Evolutionary conservation across 2,113 vertebrate species (phyloP), one percentile per base, ranked within the genome.

Genomic region (Eurystomus gularis): DNA sequence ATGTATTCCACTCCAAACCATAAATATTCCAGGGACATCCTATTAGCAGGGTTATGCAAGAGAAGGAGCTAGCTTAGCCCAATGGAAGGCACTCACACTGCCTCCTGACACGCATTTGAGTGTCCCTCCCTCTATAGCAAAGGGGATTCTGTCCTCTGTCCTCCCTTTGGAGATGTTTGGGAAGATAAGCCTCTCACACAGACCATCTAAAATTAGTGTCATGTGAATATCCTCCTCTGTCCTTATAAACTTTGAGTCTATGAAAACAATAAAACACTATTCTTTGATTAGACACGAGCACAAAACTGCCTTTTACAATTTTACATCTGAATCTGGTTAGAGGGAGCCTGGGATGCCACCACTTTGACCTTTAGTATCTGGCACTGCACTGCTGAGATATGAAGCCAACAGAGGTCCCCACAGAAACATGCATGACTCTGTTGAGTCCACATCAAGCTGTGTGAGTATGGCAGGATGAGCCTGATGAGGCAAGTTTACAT

Each of bases 1-100:
- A 96, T 85, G 77, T 33, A 65, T 87, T 95, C 72, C 62, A 72
- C 73, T 79, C 95, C 91, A 94, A 93, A 87, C 72, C 81, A 93
- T 92, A 95, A 95, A 91, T 96, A 96, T 95, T 94, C 80, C 65
- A 93, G 68, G 83, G 89, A 86, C 86, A 93, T 93, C 81, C 89
- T 82, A 91, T 68, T 84, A 93, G 35, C 49, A 57, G 24, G 44
- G 42, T 94, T 91, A 84, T 61, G 77, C 82, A 96, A 96, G 77
- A 93, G 11, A 75, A 35, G 44, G 89, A 96, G 94, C 69, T 60
- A 84, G 61, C 44, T 84, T 89, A 57, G 82, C 48, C 89, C 86
- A 82, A 5, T 87, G 51, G 83, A 91, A 93, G 49, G 31, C 39
- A 55, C 52, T 89, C 61, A 71, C 48, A 60, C 39, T 68, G 24